phyloP scores from a whole-genome alignment of 1,140 invertebrate genomes.

The Drosophila oshimai region DNA sequence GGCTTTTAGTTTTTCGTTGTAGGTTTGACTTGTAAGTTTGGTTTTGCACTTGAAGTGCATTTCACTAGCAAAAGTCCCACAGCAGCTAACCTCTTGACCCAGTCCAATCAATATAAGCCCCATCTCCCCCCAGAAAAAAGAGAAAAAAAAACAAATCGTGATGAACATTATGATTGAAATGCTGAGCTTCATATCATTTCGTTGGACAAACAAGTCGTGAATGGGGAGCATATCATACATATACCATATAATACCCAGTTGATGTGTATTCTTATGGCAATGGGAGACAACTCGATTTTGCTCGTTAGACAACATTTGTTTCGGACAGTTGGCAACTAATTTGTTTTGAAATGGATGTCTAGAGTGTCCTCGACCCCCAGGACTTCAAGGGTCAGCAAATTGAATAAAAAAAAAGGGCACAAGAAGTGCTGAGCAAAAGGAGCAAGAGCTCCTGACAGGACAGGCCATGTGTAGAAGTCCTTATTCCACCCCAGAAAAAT shows the following conservation, averaged over 20 bases:
- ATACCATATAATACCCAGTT: not conserved
- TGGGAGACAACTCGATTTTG: constrained; percentile 19
- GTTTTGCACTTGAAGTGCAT: constrained; percentile 47
- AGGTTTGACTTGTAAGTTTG: constrained; percentile 22
- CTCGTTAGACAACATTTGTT: constrained; percentile 71
- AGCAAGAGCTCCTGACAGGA: not conserved
- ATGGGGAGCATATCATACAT: constrained; percentile 13
- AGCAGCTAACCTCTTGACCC: constrained; percentile 60
- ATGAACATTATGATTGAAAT: constrained; percentile 56
- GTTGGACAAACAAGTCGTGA: constrained; percentile 3
- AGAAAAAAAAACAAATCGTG: not conserved
- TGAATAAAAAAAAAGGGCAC: constrained; percentile 38
- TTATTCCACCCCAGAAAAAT: not conserved
- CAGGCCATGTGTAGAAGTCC: not conserved
- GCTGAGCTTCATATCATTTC: constrained; percentile 40
- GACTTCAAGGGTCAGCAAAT: constrained; percentile 56
- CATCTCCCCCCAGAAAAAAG: not conserved
- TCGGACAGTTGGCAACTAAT: constrained; percentile 79
- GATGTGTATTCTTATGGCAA: constrained; percentile 3
- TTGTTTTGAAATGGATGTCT: constrained; percentile 63
- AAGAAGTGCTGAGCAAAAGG: not conserved
- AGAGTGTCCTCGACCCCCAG: constrained; percentile 22
- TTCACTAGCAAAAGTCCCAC: constrained; percentile 7
- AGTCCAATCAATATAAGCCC: constrained; percentile 57
- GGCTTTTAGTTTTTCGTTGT: not conserved